Evolutionary conservation across 2,888 invertebrate species (phyloP).

Genomic region (Stegana nigrithorax): DNA sequence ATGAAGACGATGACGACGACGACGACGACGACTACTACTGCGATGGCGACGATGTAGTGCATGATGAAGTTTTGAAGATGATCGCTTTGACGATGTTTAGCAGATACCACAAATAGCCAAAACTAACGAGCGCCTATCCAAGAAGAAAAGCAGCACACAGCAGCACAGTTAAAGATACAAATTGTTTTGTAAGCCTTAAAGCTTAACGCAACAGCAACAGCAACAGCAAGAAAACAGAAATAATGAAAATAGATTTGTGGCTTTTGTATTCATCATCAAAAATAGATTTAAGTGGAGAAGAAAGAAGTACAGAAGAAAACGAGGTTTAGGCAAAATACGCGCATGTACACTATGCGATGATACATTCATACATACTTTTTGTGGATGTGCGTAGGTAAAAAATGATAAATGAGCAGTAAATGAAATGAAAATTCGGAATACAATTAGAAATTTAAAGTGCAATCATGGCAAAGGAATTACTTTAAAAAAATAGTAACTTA

Average conservation of each 20-base stretch:
- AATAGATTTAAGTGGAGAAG: constrained; percentile 14
- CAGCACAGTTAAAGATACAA: not conserved
- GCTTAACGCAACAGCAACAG: not conserved
- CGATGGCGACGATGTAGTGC: not conserved
- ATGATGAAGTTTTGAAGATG: not conserved
- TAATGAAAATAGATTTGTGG: not conserved
- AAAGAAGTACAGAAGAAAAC: not conserved
- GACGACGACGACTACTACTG: not conserved
- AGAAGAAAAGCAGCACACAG: not conserved
- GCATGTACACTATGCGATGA: too few species aligned
- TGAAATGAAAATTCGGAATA: constrained; percentile 2
- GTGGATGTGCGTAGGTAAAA: too few species aligned
- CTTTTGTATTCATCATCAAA: constrained; percentile 4
- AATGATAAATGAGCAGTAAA: constrained; percentile 14
- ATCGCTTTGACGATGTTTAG: not conserved
- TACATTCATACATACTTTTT: too few species aligned
- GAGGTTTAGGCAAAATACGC: not conserved
- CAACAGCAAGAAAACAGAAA: too few species aligned
- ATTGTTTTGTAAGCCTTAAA: constrained; percentile 7
- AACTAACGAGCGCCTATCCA: not conserved
- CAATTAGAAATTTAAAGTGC: constrained; percentile 15
- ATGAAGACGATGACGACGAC: not conserved
- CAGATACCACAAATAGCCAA: too few species aligned
- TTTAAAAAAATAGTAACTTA: not conserved
- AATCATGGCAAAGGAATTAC: not conserved